Evolutionary conservation across 2,797 vertebrate species (phyloP).

Genomic region (Salmo trutta): DNA sequence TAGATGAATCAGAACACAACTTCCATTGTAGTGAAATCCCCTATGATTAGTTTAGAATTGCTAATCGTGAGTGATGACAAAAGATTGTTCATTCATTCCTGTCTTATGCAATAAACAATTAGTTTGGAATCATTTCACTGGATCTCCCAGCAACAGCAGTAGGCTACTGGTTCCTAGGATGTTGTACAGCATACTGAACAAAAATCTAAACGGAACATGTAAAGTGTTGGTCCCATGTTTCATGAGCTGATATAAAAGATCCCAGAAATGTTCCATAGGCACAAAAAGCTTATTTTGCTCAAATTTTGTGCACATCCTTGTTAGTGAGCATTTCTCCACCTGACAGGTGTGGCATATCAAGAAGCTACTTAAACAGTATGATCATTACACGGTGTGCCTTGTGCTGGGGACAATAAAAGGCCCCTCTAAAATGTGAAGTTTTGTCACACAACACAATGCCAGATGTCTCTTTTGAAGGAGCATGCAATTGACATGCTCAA

Average conservation of each 20-base stretch:
- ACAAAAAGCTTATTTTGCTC: not conserved
- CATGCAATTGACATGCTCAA: no score
- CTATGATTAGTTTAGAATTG: slow-evolving; percentile 28
- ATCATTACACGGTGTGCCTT: no score
- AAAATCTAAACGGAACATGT: not conserved
- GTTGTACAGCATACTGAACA: not conserved
- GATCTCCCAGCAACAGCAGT: slow-evolving; percentile 24
- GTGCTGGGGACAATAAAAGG: no score
- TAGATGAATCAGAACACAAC: not conserved
- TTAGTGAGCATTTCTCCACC: no score
- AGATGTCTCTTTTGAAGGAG: no score
- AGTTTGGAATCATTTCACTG: slow-evolving; percentile 22
- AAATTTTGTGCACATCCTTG: not conserved
- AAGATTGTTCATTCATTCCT: slow-evolving; percentile 59
- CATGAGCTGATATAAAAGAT: no score
- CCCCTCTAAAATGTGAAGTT: no score
- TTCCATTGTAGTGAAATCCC: not conserved
- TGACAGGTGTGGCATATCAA: no score
- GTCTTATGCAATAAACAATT: slow-evolving; percentile 51
- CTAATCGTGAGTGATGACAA: slow-evolving; percentile 49
- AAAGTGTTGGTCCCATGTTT: no score
- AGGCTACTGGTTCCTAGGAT: slow-evolving; percentile 11
- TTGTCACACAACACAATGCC: no score
- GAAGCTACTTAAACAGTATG: no score
- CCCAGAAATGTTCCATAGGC: not conserved